phyloP scores from a whole-genome alignment of 2,888 invertebrate genomes.

The Meghimatium bilineatum region DNA sequence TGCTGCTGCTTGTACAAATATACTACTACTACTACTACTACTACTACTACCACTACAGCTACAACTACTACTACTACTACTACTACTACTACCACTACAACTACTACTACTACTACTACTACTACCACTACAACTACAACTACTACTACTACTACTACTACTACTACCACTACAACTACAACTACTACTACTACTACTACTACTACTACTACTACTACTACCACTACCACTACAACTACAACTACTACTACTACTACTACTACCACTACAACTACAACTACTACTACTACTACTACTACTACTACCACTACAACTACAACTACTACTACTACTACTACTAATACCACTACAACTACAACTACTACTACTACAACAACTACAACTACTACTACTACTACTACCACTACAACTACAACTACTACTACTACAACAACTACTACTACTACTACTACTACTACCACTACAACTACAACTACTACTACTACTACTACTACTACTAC shows the following conservation, averaged over 20 bases:
- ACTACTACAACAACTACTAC: not conserved
- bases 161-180: no score
- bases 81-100: not conserved
- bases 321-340: no score
- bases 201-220: not conserved
- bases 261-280: constrained; percentile 30
- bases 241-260: constrained; percentile 15
- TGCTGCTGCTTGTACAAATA: no score
- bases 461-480: constrained; percentile 4
- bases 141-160: constrained; percentile 1
- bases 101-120: not conserved
- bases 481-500: not conserved
- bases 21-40: no score
- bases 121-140: not conserved
- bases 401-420: not conserved
- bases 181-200: no score
- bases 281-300: constrained; percentile 24
- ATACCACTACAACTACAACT: no score
- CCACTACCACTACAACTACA: not conserved
- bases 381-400: not conserved
- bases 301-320: not conserved
- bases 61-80: no score
- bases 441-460: not conserved
- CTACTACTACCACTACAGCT: no score
- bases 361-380: not conserved